Percentiles rank a stretch among this genome's conserved stretches.
phyloP scores from a whole-genome alignment of 2,113 vertebrate species.

The Brachirus orientalis region DNA sequence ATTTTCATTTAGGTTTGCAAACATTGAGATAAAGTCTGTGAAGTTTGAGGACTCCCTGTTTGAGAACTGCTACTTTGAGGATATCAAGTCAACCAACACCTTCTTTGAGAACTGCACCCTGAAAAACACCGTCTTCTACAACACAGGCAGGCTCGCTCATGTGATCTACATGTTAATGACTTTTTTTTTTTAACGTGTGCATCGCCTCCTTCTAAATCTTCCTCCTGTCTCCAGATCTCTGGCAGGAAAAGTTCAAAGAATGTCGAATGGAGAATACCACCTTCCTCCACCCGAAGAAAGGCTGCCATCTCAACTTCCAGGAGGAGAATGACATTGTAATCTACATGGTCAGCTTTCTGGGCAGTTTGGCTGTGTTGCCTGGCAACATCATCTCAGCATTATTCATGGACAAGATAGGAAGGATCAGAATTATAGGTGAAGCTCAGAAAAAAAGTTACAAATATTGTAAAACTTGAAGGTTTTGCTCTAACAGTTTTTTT shows the following conservation, averaged over 20 bases:
- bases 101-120: slow-evolving; percentile 97
- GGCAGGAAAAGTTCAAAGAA: slow-evolving; percentile 91
- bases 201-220: background rate
- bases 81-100: slow-evolving; percentile 90
- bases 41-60: slow-evolving; percentile 93
- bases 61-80: slow-evolving; percentile 96
- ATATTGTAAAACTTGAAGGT: too few species aligned
- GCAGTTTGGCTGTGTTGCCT: slow-evolving; percentile 92
- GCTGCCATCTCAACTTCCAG: slow-evolving; percentile 93
- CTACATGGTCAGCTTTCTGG: slow-evolving; percentile 97
- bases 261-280: slow-evolving; percentile 89
- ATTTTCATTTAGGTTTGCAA: slow-evolving; percentile 85
- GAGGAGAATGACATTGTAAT: slow-evolving; percentile 95
- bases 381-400: slow-evolving; percentile 96
- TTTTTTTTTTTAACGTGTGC: background rate
- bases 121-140: slow-evolving; percentile 89
- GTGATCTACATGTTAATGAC: background rate
- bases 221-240: slow-evolving; percentile 85
- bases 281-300: slow-evolving; percentile 87
- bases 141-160: slow-evolving; percentile 87
- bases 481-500: too few species aligned
- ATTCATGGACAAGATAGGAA: slow-evolving; percentile 96
- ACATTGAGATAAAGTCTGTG: slow-evolving; percentile 94
- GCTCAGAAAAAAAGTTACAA: slow-evolving; percentile 35
- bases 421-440: slow-evolving; percentile 96